Conservation (phyloP, 2,797 vertebrate genomes). For the Trachurus trachurus region DNA sequence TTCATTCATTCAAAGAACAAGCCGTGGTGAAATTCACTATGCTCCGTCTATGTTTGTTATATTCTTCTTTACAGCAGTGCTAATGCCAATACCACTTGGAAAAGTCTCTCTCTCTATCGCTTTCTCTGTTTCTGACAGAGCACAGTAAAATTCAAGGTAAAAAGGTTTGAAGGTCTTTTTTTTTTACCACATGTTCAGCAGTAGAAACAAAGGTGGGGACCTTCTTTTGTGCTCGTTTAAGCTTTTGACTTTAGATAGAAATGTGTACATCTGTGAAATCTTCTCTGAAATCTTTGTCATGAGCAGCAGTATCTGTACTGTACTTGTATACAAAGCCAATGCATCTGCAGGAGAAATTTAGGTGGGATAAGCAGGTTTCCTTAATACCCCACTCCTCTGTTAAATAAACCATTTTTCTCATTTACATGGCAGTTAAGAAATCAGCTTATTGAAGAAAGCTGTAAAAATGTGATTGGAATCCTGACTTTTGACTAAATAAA, state of each 20-base stretch:
- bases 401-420: background rate
- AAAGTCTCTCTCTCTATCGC: no score
- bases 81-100: no score
- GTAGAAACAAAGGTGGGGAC: background rate
- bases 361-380: background rate
- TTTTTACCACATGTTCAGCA: background rate
- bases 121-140: background rate
- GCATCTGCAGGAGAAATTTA: background rate
- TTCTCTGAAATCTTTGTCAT: background rate
- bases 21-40: no score
- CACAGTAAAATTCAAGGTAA: background rate
- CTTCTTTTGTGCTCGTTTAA: background rate
- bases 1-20: no score
- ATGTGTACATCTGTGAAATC: background rate
- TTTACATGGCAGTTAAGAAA: background rate
- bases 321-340: background rate
- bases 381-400: background rate
- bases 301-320: background rate
- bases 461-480: background rate
- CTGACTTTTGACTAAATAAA: background rate
- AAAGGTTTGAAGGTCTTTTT: background rate
- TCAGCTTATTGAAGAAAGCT: conserved; percentile 2
- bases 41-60: no score
- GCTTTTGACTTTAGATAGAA: background rate
- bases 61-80: no score